Evolutionary conservation across 2,888 invertebrate species (phyloP).

Genomic region (Galerucella calmariensis): DNA sequence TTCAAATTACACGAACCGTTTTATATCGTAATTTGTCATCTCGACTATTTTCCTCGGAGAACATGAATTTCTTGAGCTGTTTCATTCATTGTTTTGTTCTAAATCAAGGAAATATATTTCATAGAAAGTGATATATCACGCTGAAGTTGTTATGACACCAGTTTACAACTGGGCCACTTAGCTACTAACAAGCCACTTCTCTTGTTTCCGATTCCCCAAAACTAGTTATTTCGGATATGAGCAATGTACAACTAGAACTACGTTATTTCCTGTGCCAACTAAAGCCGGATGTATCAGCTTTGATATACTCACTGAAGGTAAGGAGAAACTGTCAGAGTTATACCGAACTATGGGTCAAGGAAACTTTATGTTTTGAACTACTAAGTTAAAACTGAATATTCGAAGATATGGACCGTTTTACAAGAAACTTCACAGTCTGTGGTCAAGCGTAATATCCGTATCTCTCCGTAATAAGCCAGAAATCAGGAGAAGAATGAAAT

Average conservation of each 20-base stretch:
- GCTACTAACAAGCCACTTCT: conserved; percentile 41
- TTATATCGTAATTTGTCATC: background rate
- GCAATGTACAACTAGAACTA: conserved; percentile 41
- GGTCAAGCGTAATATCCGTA: background rate
- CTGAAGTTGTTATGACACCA: conserved; percentile 29
- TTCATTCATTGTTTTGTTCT: conserved; percentile 6
- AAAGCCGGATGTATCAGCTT: conserved; percentile 37
- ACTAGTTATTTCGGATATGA: conserved; percentile 41
- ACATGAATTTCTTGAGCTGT: conserved; percentile 13
- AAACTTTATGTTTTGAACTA: conserved; percentile 2
- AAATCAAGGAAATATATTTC: conserved; percentile 28
- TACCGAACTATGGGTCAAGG: conserved; percentile 13
- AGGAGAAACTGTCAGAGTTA: conserved; percentile 16
- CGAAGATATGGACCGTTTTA: background rate
- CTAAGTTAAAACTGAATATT: background rate
- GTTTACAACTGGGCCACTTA: conserved; percentile 37
- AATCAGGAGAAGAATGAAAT: too few species aligned
- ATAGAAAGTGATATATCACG: conserved; percentile 34
- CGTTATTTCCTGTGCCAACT: conserved; percentile 42
- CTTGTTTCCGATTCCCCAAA: conserved; percentile 38
- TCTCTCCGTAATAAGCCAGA: too few species aligned
- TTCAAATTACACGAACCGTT: background rate
- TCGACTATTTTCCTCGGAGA: conserved; percentile 3
- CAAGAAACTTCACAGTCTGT: background rate
- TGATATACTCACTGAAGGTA: conserved; percentile 27